Percentiles rank a stretch among this genome's conserved stretches.
Evolutionary conservation across 23 tunicate genomes (phyloP).

Genomic region (Trididemnum clinides): DNA sequence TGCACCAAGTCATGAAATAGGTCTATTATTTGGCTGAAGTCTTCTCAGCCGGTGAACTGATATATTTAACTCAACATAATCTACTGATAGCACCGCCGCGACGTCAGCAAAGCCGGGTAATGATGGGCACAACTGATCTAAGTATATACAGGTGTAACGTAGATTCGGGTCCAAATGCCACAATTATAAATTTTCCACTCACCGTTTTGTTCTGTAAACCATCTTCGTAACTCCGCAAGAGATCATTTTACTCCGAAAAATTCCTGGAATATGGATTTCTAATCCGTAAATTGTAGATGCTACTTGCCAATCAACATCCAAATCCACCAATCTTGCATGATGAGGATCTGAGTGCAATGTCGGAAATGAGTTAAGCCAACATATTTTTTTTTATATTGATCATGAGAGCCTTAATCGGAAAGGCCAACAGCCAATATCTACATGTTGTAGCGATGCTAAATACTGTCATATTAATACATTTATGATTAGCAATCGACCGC

Average conservation of each 20-base stretch:
- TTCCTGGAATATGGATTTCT: slow-evolving; percentile 39
- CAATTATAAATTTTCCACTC: background rate
- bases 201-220: background rate
- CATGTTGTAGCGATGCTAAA: no score
- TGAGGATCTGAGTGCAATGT: slow-evolving; percentile 5
- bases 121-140: no score
- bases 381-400: background rate
- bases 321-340: slow-evolving; percentile 55
- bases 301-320: slow-evolving; percentile 75
- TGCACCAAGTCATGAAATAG: no score
- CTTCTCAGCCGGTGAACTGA: no score
- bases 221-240: background rate
- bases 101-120: no score
- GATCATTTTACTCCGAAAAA: slow-evolving; percentile 24
- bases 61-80: no score
- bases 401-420: background rate
- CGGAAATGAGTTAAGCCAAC: background rate
- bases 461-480: no score
- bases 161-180: no score
- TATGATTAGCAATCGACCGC: no score
- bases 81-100: no score
- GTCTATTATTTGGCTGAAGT: no score
- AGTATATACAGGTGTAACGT: no score
- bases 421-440: background rate
- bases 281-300: slow-evolving; percentile 59